Evolutionary conservation across 1,140 invertebrate species (phyloP).

Genomic region (Trichonephila inaurata): DNA sequence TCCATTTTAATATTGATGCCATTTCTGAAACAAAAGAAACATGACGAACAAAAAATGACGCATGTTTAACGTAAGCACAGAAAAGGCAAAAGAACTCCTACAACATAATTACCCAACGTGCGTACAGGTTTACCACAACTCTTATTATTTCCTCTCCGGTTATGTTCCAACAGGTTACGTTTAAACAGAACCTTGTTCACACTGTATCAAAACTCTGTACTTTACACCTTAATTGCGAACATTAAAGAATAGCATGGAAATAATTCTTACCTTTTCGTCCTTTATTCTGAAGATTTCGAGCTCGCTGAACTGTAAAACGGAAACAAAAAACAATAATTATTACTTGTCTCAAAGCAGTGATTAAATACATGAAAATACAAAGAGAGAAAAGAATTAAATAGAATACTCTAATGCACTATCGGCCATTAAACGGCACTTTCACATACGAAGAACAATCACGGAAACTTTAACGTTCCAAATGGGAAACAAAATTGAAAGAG

Average conservation of each 20-base stretch:
- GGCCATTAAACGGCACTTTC: neutral
- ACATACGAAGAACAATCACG: neutral
- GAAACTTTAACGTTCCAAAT: neutral
- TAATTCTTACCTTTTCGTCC: constrained; percentile 88
- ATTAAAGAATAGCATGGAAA: constrained; percentile 2
- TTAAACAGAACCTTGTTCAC: neutral
- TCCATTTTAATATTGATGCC: too few species aligned
- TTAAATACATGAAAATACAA: neutral
- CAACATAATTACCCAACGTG: too few species aligned
- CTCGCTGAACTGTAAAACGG: constrained; percentile 86
- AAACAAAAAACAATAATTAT: constrained; percentile 23
- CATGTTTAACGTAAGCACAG: too few species aligned
- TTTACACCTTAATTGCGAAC: neutral
- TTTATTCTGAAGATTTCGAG: constrained; percentile 88
- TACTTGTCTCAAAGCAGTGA: neutral
- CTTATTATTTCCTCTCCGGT: too few species aligned
- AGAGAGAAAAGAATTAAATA: neutral
- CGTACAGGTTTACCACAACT: too few species aligned
- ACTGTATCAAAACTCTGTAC: neutral
- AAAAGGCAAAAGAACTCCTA: too few species aligned
- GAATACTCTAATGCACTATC: neutral
- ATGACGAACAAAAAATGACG: too few species aligned
- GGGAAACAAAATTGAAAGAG: neutral
- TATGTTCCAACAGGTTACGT: too few species aligned
- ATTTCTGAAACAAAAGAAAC: too few species aligned